Evolutionary conservation across 2,113 vertebrate genomes (phyloP).

Genomic region (Gadus chalcogrammus): DNA sequence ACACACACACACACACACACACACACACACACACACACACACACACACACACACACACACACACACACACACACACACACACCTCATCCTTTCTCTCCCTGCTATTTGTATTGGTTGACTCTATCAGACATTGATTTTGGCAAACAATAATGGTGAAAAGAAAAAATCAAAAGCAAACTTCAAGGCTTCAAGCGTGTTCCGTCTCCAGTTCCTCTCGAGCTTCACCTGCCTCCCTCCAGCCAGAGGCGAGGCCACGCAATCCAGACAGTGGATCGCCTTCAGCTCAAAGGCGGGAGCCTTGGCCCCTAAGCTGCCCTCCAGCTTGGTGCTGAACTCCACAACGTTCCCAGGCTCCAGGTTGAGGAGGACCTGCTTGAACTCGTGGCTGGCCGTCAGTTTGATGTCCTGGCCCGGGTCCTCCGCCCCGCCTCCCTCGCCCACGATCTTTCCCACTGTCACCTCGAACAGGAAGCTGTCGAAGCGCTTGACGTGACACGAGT

Average conservation of each 20-base stretch:
- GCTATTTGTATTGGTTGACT: neutral
- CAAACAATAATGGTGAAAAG: slow-evolving; percentile 91
- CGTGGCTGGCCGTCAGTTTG: slow-evolving; percentile 85
- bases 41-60: no score
- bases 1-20: no score
- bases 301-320: slow-evolving; percentile 88
- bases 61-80: no score
- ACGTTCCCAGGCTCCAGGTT: slow-evolving; percentile 82
- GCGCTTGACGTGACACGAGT: slow-evolving; percentile 89
- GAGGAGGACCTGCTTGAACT: slow-evolving; percentile 87
- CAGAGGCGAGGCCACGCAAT: slow-evolving; percentile 79
- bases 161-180: slow-evolving; percentile 97
- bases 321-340: slow-evolving; percentile 92
- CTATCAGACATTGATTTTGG: slow-evolving; percentile 58
- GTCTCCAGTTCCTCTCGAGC: slow-evolving; percentile 90
- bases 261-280: slow-evolving; percentile 91
- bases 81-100: neutral
- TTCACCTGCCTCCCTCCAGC: slow-evolving; percentile 83
- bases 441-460: slow-evolving; percentile 84
- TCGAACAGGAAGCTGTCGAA: slow-evolving; percentile 93
- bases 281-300: slow-evolving; percentile 90
- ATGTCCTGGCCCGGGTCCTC: slow-evolving; percentile 86
- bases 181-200: slow-evolving; percentile 77
- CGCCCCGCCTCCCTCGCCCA: slow-evolving; percentile 40
- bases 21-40: no score